These are phyloP conservation scores for Drosophila dives DNA, from an alignment of 2,888 invertebrate genomes.

Conservation along the genomic window DNA sequence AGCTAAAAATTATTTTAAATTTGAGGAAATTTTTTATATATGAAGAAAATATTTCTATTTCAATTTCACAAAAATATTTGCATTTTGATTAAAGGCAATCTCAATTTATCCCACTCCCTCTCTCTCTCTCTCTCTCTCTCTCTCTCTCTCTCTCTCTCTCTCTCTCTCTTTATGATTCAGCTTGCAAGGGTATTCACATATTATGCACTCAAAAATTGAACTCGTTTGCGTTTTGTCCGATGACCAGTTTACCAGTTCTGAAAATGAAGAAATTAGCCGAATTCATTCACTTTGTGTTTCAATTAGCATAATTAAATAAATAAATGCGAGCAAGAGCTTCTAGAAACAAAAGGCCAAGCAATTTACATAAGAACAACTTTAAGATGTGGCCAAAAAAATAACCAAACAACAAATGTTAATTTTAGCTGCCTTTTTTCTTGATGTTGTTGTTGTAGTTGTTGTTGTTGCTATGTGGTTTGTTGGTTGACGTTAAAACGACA, in stretches of 20 bases:
- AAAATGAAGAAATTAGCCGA: constrained; percentile 14
- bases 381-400: constrained; percentile 39
- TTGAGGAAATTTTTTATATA: background rate
- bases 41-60: background rate
- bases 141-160: too few relatives aligned
- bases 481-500: constrained; percentile 58
- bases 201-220: background rate
- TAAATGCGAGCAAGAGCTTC: constrained; percentile 66
- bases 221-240: background rate
- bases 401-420: constrained; percentile 7
- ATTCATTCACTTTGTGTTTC: constrained; percentile 28
- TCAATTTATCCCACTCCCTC: background rate
- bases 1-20: background rate
- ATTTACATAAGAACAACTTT: constrained; percentile 79
- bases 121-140: background rate
- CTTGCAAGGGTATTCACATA: constrained; percentile 3
- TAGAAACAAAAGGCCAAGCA: constrained; percentile 24
- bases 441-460: background rate
- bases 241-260: constrained; percentile 42
- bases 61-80: background rate
- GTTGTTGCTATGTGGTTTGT: constrained; percentile 26
- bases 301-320: constrained; percentile 75
- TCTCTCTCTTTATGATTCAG: background rate
- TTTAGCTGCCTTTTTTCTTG: background rate
- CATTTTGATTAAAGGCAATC: background rate